A percentile compares a stretch with the other conserved stretches of the same genome.
These are phyloP conservation scores for Grapholita molesta DNA, from an alignment of 1,140 invertebrate species.

Conservation along the genomic window DNA sequence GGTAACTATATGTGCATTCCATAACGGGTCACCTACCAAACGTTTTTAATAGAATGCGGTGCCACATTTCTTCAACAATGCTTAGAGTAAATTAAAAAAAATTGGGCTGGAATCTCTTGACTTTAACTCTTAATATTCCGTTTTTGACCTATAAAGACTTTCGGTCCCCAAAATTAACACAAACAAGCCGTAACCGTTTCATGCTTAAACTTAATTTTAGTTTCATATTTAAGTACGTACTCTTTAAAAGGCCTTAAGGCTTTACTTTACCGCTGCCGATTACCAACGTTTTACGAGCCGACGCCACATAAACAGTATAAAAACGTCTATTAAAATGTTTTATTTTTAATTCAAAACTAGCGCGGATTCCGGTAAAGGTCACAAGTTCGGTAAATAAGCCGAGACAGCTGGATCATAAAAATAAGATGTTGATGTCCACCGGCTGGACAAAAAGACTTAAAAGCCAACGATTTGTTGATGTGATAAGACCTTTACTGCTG, in stretches of 20 bases:
- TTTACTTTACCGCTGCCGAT: not conserved
- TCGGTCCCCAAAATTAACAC: too few relatives aligned
- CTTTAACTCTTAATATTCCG: too few relatives aligned
- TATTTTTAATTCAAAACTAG: slow-evolving; percentile 9
- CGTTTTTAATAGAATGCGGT: too few relatives aligned
- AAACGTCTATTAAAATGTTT: slow-evolving; percentile 12
- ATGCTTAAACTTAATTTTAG: too few relatives aligned
- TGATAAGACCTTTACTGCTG: not conserved
- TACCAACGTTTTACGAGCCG: not conserved
- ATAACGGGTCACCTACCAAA: too few relatives aligned
- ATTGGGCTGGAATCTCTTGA: too few relatives aligned
- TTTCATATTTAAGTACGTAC: not conserved
- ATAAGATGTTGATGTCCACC: not conserved
- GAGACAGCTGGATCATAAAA: not conserved
- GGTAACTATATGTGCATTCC: too few relatives aligned
- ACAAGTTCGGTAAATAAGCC: not conserved
- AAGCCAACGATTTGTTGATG: not conserved
- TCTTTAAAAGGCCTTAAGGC: not conserved
- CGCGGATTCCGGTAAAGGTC: slow-evolving; percentile 2
- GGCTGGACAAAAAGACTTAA: not conserved
- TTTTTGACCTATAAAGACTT: too few relatives aligned
- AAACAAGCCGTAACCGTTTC: too few relatives aligned
- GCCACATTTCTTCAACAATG: too few relatives aligned
- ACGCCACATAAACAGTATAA: slow-evolving; percentile 1
- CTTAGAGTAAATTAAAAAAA: too few relatives aligned